A percentile compares a stretch with the other conserved stretches of the same genome.
Conservation (phyloP, 2,888 invertebrate species). For the Pandemis heparana region DNA sequence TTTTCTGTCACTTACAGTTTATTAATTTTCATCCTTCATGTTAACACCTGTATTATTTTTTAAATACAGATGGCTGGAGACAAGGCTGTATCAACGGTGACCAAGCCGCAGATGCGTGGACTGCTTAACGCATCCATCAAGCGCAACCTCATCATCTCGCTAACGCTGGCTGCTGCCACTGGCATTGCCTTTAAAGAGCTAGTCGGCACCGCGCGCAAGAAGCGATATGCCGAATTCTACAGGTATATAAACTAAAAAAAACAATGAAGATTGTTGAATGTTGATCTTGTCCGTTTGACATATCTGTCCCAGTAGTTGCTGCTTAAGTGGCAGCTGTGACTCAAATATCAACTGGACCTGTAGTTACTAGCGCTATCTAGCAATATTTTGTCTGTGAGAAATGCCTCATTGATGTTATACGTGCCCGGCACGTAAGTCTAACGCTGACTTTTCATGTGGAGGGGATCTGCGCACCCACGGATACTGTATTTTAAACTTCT, state of each 20-base stretch:
- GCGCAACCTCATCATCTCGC: slow-evolving; percentile 86
- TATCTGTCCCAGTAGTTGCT: too few species aligned
- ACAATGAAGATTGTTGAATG: too few species aligned
- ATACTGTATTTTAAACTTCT: too few species aligned
- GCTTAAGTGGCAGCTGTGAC: too few species aligned
- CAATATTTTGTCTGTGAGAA: too few species aligned
- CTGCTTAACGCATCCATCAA: slow-evolving; percentile 88
- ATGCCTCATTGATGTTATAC: too few species aligned
- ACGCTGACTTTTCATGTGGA: too few species aligned
- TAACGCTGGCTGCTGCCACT: slow-evolving; percentile 72
- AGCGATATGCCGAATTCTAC: slow-evolving; percentile 92
- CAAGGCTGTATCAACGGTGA: slow-evolving; percentile 70
- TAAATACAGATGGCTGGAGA: slow-evolving; percentile 74
- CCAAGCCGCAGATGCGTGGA: slow-evolving; percentile 89
- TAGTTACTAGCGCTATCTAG: too few species aligned
- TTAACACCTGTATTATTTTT: not conserved
- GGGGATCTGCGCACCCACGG: too few species aligned
- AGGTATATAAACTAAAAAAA: slow-evolving; percentile 81
- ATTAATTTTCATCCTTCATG: not conserved
- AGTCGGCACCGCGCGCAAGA: slow-evolving; percentile 87
- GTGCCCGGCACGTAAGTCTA: too few species aligned
- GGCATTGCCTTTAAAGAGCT: slow-evolving; percentile 84
- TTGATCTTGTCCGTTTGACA: too few species aligned
- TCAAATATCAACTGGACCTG: too few species aligned
- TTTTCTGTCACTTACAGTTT: not conserved